Evolutionary conservation across 2,113 vertebrate genomes (phyloP).

Genomic region (Monarcha castaneiventris): DNA sequence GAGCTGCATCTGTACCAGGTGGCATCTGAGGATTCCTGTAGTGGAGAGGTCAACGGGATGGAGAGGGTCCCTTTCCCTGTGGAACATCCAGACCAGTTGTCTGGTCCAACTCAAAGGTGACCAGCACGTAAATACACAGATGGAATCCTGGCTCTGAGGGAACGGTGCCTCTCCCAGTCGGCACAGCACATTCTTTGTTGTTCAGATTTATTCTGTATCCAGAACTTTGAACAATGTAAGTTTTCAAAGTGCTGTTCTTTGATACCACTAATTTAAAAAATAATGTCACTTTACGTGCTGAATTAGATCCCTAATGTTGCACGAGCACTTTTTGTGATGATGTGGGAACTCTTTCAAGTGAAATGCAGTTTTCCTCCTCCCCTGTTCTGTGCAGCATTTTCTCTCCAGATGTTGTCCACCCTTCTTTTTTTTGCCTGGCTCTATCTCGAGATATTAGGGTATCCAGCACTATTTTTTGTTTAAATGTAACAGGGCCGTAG

Average conservation of each 20-base stretch:
- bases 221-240: not conserved
- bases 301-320: not conserved
- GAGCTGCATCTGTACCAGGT: not conserved
- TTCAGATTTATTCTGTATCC: not conserved
- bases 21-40: not conserved
- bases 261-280: not conserved
- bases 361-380: not conserved
- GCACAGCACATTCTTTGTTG: not conserved
- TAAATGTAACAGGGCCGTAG: not conserved
- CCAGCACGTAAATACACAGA: not conserved
- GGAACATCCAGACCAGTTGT: not conserved
- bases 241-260: not conserved
- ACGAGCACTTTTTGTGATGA: accelerated
- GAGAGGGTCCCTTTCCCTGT: not conserved
- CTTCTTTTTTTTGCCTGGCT: not conserved
- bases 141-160: not conserved
- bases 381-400: not conserved
- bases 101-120: not conserved
- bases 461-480: not conserved
- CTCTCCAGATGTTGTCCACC: not conserved
- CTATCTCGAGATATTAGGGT: not conserved
- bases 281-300: not conserved
- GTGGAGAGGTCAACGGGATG: accelerated
- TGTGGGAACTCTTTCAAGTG: not conserved
- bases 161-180: accelerated